Conservation (phyloP, 1,140 invertebrate species). For the Drosophila equinoxialis region DNA sequence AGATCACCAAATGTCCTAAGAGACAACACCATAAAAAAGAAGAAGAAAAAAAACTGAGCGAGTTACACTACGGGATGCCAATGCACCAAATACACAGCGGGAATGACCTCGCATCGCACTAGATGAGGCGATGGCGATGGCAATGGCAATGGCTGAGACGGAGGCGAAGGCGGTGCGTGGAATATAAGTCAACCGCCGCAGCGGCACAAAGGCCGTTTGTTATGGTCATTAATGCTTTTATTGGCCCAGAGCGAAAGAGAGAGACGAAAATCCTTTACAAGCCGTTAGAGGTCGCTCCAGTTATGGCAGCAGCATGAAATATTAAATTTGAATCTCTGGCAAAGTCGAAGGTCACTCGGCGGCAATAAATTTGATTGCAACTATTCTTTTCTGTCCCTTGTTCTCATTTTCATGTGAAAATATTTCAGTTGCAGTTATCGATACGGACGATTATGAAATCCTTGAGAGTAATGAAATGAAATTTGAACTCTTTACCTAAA, state of each 20-base stretch:
- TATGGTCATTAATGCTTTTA: slow-evolving; percentile 81
- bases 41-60: slow-evolving; percentile 25
- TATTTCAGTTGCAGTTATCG: slow-evolving; percentile 48
- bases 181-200: slow-evolving; percentile 31
- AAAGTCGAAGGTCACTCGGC: slow-evolving; percentile 59
- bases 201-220: slow-evolving; percentile 70
- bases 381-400: slow-evolving; percentile 16
- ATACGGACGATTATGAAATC: slow-evolving; percentile 54
- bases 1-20: neutral
- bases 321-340: slow-evolving; percentile 65
- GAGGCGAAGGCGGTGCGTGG: neutral
- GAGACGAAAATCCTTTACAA: slow-evolving; percentile 49
- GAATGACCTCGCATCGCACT: slow-evolving; percentile 61
- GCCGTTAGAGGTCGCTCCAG: slow-evolving; percentile 56
- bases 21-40: neutral
- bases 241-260: slow-evolving; percentile 47
- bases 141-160: neutral
- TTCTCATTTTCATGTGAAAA: slow-evolving; percentile 70
- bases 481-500: slow-evolving; percentile 51
- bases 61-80: slow-evolving; percentile 50
- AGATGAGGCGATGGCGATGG: neutral
- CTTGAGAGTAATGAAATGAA: slow-evolving; percentile 44
- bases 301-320: slow-evolving; percentile 72
- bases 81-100: slow-evolving; percentile 73
- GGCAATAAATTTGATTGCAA: slow-evolving; percentile 61